Conservation (phyloP, 2,113 vertebrate species). For the Naja naja region DNA sequence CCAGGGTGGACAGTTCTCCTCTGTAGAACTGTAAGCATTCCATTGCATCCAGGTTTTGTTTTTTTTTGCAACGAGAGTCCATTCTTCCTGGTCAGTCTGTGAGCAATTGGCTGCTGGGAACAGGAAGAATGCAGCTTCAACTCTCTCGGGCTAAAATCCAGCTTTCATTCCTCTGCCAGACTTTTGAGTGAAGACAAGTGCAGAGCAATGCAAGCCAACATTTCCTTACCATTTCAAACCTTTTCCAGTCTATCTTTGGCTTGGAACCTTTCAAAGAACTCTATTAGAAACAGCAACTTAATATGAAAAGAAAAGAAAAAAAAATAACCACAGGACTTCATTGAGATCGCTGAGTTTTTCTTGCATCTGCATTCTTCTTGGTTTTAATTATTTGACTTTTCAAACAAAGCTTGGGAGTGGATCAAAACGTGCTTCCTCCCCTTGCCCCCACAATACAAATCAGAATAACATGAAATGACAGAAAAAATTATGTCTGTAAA, state of each 20-base stretch:
- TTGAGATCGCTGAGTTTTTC: not conserved
- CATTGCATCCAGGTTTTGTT: rapidly evolving
- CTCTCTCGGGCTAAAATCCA: conserved; percentile 34
- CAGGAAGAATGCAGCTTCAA: conserved; percentile 40
- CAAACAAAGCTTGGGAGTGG: not conserved
- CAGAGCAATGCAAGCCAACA: not conserved
- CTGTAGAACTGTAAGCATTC: not conserved
- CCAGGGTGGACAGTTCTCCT: no score
- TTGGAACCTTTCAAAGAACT: not conserved
- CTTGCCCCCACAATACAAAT: not conserved
- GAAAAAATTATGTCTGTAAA: not conserved
- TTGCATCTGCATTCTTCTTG: not conserved
- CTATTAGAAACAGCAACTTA: not conserved
- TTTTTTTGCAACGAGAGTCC: not conserved
- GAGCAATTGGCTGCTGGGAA: not conserved
- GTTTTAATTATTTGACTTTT: not conserved
- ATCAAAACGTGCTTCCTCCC: not conserved
- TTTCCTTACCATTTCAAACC: conserved; percentile 1
- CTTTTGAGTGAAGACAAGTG: not conserved
- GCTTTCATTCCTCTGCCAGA: conserved; percentile 13
- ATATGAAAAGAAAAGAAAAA: not conserved
- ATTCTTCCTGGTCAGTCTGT: conserved; percentile 41
- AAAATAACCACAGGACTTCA: not conserved
- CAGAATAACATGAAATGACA: not conserved
- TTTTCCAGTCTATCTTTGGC: conserved; percentile 8